A percentile compares a stretch with the other conserved stretches of the same genome.
Evolutionary conservation across 2,113 vertebrate genomes (phyloP).

Genomic region (Solea solea): DNA sequence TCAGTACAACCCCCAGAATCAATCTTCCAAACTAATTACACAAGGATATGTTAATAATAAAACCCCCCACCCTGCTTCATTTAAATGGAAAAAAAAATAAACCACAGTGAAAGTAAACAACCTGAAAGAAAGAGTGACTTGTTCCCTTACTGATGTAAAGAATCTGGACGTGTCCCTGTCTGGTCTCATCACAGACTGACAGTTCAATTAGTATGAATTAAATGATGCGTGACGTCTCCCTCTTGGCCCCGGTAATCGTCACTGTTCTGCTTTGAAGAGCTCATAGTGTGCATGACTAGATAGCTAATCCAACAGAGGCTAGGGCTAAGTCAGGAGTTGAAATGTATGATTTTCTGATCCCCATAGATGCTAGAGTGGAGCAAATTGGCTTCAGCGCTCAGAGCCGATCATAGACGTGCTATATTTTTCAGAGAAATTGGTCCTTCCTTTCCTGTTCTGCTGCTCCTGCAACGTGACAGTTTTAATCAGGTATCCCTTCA

Average conservation of each 20-base stretch:
- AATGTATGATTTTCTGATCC: conserved; percentile 61
- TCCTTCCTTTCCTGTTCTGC: conserved; percentile 5
- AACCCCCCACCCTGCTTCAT: conserved; percentile 29
- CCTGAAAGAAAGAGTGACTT: conserved; percentile 23
- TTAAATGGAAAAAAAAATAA: conserved; percentile 23
- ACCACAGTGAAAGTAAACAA: conserved; percentile 4
- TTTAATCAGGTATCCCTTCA: conserved; percentile 75
- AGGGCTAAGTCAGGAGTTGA: conserved; percentile 37
- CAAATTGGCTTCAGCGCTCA: conserved; percentile 53
- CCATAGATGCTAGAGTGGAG: conserved; percentile 47
- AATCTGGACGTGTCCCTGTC: conserved; percentile 59
- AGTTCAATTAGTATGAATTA: conserved; percentile 74
- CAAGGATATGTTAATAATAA: conserved; percentile 49
- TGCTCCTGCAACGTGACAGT: conserved; percentile 56
- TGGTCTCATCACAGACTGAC: conserved; percentile 69
- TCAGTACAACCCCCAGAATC: conserved; percentile 14
- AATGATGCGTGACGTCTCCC: conserved; percentile 71
- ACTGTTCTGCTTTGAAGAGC: conserved; percentile 73
- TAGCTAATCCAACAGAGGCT: conserved; percentile 59
- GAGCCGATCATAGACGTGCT: conserved; percentile 61
- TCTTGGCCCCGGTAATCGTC: conserved; percentile 64
- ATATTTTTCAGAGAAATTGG: conserved; percentile 55
- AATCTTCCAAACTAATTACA: conserved; percentile 60
- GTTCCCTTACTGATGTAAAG: conserved; percentile 39
- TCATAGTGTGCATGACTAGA: conserved; percentile 67